These are phyloP conservation scores for Copsychus sechellarum DNA, from an alignment of 2,113 vertebrate species.

Conservation along the genomic window DNA sequence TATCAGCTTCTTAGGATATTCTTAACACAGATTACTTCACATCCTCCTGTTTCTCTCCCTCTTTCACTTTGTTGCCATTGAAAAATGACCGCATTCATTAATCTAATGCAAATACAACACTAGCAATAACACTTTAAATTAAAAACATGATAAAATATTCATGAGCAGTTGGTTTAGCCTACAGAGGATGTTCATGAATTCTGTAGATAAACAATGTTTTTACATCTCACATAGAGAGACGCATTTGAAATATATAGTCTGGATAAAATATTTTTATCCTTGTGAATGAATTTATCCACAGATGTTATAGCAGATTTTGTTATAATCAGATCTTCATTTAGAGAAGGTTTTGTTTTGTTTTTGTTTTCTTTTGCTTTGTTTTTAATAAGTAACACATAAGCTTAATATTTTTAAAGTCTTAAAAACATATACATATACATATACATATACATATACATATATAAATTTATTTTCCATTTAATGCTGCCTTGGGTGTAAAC, in stretches of 20 bases:
- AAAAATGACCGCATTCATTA: background rate
- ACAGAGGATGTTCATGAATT: background rate
- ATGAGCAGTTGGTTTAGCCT: background rate
- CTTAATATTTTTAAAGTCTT: background rate
- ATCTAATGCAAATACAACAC: background rate
- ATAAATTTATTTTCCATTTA: background rate
- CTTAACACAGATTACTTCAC: accelerated
- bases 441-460: no score
- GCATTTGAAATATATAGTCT: background rate
- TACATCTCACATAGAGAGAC: background rate
- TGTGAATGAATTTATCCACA: background rate
- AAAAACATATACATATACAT: background rate
- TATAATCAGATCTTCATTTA: background rate
- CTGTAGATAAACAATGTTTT: background rate
- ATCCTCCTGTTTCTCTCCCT: background rate
- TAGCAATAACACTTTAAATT: background rate
- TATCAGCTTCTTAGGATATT: background rate
- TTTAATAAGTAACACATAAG: background rate
- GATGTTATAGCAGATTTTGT: background rate
- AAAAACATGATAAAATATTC: background rate
- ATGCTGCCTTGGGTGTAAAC: background rate
- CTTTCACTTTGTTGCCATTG: background rate
- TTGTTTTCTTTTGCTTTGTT: background rate
- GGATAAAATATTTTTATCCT: background rate
- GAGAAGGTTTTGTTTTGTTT: background rate